Percentiles rank a stretch among this genome's conserved stretches.
These are phyloP conservation scores for Larimichthys crocea DNA, from an alignment of 2,113 vertebrate species.

Conservation along the genomic window DNA sequence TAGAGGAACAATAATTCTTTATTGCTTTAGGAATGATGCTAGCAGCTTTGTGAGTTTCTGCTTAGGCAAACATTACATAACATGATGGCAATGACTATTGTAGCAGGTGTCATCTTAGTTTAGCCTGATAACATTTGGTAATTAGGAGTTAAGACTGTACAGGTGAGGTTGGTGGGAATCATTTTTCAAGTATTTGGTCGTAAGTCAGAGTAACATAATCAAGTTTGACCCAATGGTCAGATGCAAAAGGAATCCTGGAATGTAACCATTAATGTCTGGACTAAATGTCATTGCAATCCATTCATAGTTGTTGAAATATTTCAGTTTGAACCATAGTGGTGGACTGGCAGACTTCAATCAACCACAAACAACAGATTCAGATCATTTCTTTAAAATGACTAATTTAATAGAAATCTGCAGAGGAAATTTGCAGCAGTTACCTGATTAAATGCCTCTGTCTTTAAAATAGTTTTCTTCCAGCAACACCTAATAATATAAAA, in stretches of 20 bases:
- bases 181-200: neutral
- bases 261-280: neutral
- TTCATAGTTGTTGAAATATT: neutral
- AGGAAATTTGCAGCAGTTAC: neutral
- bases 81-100: neutral
- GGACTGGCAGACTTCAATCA: too few species aligned
- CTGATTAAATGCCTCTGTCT: neutral
- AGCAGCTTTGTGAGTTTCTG: neutral
- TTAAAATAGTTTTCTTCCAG: neutral
- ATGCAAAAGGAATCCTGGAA: too few species aligned
- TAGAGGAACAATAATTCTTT: neutral
- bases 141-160: neutral
- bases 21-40: neutral
- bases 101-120: neutral
- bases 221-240: too few species aligned
- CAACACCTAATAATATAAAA: neutral
- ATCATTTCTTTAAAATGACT: neutral
- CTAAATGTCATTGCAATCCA: neutral
- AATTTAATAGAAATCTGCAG: neutral
- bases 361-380: neutral
- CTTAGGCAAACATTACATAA: neutral
- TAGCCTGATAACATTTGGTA: neutral
- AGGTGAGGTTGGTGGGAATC: too few species aligned
- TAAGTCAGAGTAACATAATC: neutral
- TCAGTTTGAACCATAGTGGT: neutral